Percentiles rank a stretch among this genome's conserved stretches.
phyloP scores from a whole-genome alignment of 2,113 vertebrate genomes.

The Leptobrachium ailaonicum region DNA sequence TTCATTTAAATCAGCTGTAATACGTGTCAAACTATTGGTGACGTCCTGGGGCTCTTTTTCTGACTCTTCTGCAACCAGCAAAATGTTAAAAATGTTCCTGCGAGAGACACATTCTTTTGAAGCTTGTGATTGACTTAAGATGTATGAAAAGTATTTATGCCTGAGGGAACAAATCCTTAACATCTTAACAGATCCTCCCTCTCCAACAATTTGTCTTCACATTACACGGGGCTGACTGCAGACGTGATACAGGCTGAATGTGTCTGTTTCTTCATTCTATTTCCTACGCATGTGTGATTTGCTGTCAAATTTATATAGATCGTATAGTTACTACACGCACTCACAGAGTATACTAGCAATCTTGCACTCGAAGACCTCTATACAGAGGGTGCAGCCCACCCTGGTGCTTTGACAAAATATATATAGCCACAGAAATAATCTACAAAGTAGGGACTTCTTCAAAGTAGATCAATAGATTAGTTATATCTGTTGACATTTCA shows the following conservation, averaged over 20 bases:
- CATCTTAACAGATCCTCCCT: neutral
- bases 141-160: conserved; percentile 34
- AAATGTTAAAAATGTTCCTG: conserved; percentile 44
- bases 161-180: conserved; percentile 18
- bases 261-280: neutral
- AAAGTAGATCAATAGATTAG: no score
- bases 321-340: no score
- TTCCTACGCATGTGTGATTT: no score
- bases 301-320: no score
- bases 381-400: no score
- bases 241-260: conserved; percentile 1
- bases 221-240: conserved; percentile 5
- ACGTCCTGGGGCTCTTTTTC: conserved; percentile 13
- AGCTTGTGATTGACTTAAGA: conserved; percentile 42
- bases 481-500: no score
- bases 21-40: conserved; percentile 19
- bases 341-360: no score
- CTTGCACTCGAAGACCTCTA: no score
- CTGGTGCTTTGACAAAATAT: no score
- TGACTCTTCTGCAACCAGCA: conserved; percentile 29
- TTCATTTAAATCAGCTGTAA: conserved; percentile 18
- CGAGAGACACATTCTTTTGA: conserved; percentile 42
- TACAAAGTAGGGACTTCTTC: no score
- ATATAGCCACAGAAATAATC: no score
- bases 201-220: conserved; percentile 18